Percentiles rank a stretch among this genome's conserved stretches.
phyloP scores from a whole-genome alignment of 2,797 vertebrate genomes.

The Leptoclinus maculatus region DNA sequence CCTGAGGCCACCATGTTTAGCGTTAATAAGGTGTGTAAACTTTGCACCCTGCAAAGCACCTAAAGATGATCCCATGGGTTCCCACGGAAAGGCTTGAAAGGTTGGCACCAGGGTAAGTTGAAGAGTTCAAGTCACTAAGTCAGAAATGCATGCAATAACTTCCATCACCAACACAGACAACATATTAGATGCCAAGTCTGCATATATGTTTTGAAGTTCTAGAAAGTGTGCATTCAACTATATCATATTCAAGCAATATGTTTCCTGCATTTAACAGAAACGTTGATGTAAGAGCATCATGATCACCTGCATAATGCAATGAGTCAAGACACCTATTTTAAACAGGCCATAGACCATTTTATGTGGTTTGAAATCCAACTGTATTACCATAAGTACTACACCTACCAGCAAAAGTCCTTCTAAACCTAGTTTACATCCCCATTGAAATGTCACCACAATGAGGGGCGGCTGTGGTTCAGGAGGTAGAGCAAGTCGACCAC shows the following conservation, averaged over 20 bases:
- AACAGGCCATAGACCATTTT: not conserved
- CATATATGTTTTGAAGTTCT: not conserved
- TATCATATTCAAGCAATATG: not conserved
- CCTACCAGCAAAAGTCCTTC: not conserved
- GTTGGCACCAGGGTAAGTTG: not conserved
- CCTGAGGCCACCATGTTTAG: conserved; percentile 16
- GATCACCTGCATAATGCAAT: not conserved
- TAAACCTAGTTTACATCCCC: not conserved
- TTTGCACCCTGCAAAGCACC: conserved; percentile 67
- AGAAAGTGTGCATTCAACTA: not conserved
- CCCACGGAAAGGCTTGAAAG: conserved; percentile 39
- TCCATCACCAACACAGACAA: not conserved
- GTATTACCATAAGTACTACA: not conserved
- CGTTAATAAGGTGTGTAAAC: conserved; percentile 48
- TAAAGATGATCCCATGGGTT: conserved; percentile 34
- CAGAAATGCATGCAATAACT: not conserved
- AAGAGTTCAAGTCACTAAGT: conserved; percentile 22
- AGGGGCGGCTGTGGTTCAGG: not conserved
- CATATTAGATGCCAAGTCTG: not conserved
- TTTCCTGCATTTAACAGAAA: not conserved
- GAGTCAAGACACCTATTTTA: not conserved
- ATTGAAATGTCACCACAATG: not conserved
- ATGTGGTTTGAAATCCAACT: not conserved
- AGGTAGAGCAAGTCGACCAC: not conserved
- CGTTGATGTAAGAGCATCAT: not conserved